These are phyloP conservation scores for Aporrectodea caliginosa DNA, from an alignment of 1,140 invertebrate species.

Conservation along the genomic window DNA sequence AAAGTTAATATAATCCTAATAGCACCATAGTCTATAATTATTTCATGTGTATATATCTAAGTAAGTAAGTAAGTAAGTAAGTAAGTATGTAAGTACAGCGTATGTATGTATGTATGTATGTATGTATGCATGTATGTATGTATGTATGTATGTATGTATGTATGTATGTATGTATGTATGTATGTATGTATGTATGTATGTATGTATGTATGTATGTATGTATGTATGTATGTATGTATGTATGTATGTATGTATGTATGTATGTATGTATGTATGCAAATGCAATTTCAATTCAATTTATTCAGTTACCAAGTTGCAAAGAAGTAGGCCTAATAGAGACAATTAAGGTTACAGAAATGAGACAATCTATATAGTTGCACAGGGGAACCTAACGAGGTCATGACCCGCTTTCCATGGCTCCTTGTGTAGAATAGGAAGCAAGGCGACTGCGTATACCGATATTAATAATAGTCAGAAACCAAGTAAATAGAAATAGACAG, in stretches of 20 bases:
- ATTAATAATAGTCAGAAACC: background rate
- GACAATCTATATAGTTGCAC: background rate
- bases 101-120: conserved; percentile 5
- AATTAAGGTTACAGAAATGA: background rate
- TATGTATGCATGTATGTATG: conserved; percentile 3
- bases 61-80: no score
- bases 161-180: conserved; percentile 7
- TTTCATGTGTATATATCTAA: no score
- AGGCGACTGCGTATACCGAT: background rate
- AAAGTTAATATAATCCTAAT: no score
- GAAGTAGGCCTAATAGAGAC: background rate
- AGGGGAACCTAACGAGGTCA: background rate
- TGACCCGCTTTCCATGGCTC: no score
- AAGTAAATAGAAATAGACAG: background rate
- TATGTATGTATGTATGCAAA: conserved; percentile 7
- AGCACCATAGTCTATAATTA: no score
- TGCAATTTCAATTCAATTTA: background rate
- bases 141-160: conserved; percentile 3
- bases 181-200: conserved; percentile 7
- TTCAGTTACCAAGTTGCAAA: background rate
- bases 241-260: conserved; percentile 7
- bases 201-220: conserved; percentile 7
- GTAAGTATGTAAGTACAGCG: no score
- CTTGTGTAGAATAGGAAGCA: no score
- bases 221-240: conserved; percentile 7